phyloP scores from a whole-genome alignment of 2,888 invertebrate genomes.

The Prionchulus punctatus region DNA sequence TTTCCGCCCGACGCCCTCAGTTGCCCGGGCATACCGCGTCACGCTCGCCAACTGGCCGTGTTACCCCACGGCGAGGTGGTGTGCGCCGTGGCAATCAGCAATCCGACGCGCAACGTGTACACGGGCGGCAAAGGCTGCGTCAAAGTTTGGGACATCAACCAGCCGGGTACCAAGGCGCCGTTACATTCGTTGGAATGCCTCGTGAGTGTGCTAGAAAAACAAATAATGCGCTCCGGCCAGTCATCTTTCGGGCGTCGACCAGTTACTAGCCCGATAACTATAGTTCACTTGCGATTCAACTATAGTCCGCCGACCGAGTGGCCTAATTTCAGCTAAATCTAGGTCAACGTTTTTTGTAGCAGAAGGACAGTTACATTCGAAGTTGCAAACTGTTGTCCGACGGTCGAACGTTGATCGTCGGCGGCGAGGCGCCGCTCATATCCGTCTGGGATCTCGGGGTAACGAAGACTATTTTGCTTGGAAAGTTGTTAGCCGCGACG shows the following conservation, averaged over 20 bases:
- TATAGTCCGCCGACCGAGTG: slow-evolving; percentile 10
- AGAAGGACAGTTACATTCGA: slow-evolving; percentile 89
- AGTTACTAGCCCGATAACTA: neutral
- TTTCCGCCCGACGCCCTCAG: slow-evolving; percentile 83
- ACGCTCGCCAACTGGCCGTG: slow-evolving; percentile 49
- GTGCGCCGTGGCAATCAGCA: slow-evolving; percentile 86
- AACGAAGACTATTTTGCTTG: slow-evolving; percentile 1
- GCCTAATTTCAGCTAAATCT: slow-evolving; percentile 10
- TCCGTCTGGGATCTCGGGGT: slow-evolving; percentile 85
- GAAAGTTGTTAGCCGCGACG: neutral
- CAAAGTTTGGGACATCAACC: slow-evolving; percentile 67
- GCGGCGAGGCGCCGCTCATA: slow-evolving; percentile 83
- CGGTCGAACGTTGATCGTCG: slow-evolving; percentile 80
- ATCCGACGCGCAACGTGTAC: slow-evolving; percentile 75
- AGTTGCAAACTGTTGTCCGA: slow-evolving; percentile 87
- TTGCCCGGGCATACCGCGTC: slow-evolving; percentile 80
- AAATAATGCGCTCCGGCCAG: neutral
- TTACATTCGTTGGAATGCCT: slow-evolving; percentile 73
- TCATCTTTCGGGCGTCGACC: too few relatives aligned
- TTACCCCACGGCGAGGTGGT: slow-evolving; percentile 90
- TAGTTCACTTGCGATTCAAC: slow-evolving; percentile 14
- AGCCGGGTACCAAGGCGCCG: slow-evolving; percentile 40
- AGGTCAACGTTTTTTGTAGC: slow-evolving; percentile 20
- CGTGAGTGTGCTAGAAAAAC: slow-evolving; percentile 38
- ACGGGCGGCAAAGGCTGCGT: slow-evolving; percentile 95